Evolutionary conservation across 2,888 invertebrate species (phyloP).

Genomic region (Cosmia pyralina): DNA sequence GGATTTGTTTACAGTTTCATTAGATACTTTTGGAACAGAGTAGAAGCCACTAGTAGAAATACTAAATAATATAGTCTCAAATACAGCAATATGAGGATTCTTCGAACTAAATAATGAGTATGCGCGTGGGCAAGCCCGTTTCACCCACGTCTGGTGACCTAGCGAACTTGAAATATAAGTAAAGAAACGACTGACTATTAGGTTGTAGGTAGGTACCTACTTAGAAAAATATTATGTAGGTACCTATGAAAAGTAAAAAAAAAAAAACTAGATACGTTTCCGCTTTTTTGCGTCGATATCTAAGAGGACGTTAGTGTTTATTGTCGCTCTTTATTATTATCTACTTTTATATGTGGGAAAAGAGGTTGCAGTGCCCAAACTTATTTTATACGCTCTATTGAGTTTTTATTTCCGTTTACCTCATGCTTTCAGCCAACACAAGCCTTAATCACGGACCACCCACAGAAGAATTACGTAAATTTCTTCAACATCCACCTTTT

Average conservation of each 20-base stretch:
- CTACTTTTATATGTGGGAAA: too few species aligned
- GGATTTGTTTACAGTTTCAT: not conserved
- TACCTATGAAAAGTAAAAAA: too few species aligned
- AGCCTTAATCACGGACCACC: slow-evolving; percentile 43
- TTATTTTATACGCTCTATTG: too few species aligned
- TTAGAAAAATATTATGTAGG: too few species aligned
- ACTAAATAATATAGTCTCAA: slow-evolving; percentile 50
- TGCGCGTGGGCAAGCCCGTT: slow-evolving; percentile 59
- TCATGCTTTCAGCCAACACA: not conserved
- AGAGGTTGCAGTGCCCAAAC: too few species aligned
- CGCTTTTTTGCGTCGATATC: too few species aligned
- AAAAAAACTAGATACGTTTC: too few species aligned
- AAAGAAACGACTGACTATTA: slow-evolving; percentile 20
- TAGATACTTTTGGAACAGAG: not conserved
- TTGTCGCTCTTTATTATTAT: too few species aligned
- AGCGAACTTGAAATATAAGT: slow-evolving; percentile 58
- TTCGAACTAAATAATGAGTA: slow-evolving; percentile 36
- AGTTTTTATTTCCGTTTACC: not conserved
- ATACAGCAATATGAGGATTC: slow-evolving; percentile 46
- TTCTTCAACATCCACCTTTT: slow-evolving; percentile 16
- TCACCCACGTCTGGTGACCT: slow-evolving; percentile 63
- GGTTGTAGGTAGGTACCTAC: too few species aligned
- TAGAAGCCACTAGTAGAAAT: slow-evolving; percentile 3
- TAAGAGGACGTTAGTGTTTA: too few species aligned
- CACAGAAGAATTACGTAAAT: slow-evolving; percentile 29